A percentile compares a stretch with the other conserved stretches of the same genome.
Conservation (phyloP, 2,888 invertebrate species). For the Meta bourneti region DNA sequence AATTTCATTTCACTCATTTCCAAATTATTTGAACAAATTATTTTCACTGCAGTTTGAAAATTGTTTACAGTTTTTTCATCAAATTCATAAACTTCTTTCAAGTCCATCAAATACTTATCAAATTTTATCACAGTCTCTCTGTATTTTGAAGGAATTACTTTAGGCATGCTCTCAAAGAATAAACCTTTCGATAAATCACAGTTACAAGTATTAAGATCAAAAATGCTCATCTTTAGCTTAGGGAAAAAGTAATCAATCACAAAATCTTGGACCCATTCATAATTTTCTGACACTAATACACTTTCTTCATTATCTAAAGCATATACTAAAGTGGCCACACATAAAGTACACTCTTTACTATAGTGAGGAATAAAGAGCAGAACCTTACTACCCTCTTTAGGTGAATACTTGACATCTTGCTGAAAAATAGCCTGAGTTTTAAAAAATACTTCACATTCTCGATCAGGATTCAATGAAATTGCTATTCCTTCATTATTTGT, state of each 20-base stretch:
- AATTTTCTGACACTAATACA: not conserved
- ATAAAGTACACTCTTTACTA: not conserved
- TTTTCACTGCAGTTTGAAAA: not conserved
- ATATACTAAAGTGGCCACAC: conserved; percentile 54
- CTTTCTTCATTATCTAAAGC: conserved; percentile 19
- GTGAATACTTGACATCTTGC: not conserved
- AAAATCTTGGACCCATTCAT: conserved; percentile 27
- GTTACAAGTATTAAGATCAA: not conserved
- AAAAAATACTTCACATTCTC: conserved; percentile 29
- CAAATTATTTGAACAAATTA: not conserved
- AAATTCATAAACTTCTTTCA: not conserved
- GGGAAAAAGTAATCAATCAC: conserved; percentile 8
- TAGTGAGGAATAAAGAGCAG: conserved; percentile 41
- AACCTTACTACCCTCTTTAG: conserved; percentile 11
- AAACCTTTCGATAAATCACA: conserved; percentile 19
- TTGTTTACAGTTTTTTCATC: not conserved
- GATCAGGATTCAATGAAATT: not conserved
- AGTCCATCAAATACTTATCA: not conserved
- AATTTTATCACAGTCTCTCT: not conserved
- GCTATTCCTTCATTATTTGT: conserved; percentile 37
- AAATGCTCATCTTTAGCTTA: not conserved
- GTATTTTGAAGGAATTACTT: not conserved
- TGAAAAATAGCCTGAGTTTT: not conserved
- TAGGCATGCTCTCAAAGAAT: not conserved
- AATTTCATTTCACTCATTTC: not conserved